Evolutionary conservation across 2,888 invertebrate species (phyloP).

Genomic region (Drosophila austrosaltans): DNA sequence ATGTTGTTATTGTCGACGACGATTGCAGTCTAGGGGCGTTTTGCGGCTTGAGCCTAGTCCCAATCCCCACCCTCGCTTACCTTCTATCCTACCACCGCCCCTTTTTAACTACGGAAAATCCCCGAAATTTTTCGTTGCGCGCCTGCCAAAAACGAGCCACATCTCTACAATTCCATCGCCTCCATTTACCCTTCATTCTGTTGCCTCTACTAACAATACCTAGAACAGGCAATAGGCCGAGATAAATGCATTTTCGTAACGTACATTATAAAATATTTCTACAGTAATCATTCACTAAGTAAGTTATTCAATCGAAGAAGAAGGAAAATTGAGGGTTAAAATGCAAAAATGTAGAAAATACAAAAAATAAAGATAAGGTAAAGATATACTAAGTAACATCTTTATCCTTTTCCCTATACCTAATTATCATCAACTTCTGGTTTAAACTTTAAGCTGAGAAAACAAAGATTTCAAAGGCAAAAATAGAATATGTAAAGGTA

Average conservation of each 20-base stretch:
- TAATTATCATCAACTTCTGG: too few relatives aligned
- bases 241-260: slow-evolving; percentile 80
- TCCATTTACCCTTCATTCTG: not conserved
- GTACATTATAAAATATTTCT: slow-evolving; percentile 66
- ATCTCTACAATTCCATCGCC: slow-evolving; percentile 24
- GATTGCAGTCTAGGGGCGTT: slow-evolving; percentile 17
- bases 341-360: too few relatives aligned
- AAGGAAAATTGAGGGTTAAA: too few relatives aligned
- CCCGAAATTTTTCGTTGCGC: slow-evolving; percentile 51
- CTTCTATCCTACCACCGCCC: not conserved
- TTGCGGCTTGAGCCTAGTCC: slow-evolving; percentile 17
- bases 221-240: slow-evolving; percentile 61
- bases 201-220: slow-evolving; percentile 19
- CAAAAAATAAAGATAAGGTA: too few relatives aligned
- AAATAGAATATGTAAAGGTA: too few relatives aligned
- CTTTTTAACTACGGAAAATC: slow-evolving; percentile 24
- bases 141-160: slow-evolving; percentile 52
- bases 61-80: not conserved
- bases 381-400: too few relatives aligned
- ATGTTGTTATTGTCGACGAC: slow-evolving; percentile 7
- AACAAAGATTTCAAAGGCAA: too few relatives aligned
- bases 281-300: slow-evolving; percentile 17
- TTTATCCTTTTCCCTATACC: too few relatives aligned
- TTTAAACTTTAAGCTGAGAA: too few relatives aligned
- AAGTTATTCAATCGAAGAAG: not conserved